phyloP scores from a whole-genome alignment of 64 coral and sea anemone species.

The Porites australiensis region DNA sequence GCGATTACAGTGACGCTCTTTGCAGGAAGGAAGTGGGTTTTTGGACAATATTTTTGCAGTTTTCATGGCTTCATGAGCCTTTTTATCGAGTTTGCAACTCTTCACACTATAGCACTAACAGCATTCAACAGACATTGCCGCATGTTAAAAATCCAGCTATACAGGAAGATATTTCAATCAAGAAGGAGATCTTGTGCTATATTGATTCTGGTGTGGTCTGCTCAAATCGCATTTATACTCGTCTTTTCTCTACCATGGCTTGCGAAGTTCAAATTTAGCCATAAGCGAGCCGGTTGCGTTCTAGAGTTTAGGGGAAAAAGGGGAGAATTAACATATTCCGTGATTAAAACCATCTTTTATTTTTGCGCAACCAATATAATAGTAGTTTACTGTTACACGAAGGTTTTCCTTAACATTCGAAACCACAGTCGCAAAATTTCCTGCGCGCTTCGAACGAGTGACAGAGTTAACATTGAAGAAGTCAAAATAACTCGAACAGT shows the following conservation, averaged over 20 bases:
- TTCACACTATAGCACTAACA: constrained; percentile 7
- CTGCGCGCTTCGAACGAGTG: not conserved
- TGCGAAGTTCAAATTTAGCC: not conserved
- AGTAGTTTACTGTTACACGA: constrained; percentile 52
- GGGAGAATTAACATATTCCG: not conserved
- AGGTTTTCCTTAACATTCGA: constrained; percentile 43
- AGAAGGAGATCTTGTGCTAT: not conserved
- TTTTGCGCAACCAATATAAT: constrained; percentile 2
- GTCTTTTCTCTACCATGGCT: not conserved
- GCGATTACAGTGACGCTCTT: not conserved
- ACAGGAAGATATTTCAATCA: not conserved
- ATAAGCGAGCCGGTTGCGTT: not conserved
- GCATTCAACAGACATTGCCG: constrained; percentile 12
- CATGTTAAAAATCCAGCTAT: not conserved
- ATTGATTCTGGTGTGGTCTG: not conserved
- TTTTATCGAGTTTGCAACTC: constrained; percentile 19
- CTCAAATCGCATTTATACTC: not conserved
- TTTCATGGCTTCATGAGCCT: not conserved
- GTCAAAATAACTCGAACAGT: constrained; percentile 57
- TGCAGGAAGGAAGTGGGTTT: not conserved
- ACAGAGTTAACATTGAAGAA: constrained; percentile 24
- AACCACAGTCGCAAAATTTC: not conserved
- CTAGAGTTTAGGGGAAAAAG: not conserved
- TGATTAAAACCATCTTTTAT: not conserved
- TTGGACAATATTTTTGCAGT: not conserved